A percentile compares a stretch with the other conserved stretches of the same genome.
Evolutionary conservation across 2,797 vertebrate genomes (phyloP).

Genomic region (Chaunax sp.): DNA sequence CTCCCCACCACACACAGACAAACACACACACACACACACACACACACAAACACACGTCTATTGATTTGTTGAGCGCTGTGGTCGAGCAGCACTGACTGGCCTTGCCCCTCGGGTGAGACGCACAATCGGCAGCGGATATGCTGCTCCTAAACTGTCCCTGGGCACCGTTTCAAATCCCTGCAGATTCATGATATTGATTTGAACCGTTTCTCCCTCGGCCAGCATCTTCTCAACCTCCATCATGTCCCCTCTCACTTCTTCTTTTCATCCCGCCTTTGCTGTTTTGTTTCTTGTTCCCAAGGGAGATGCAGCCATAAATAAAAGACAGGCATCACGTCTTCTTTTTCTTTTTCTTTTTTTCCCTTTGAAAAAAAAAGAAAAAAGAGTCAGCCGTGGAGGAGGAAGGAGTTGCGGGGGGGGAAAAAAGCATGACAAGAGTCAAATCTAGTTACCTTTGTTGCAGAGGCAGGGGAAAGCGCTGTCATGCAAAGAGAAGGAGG

Average conservation of each 20-base stretch:
- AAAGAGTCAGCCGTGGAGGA: neutral
- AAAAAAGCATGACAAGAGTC: constrained; percentile 59
- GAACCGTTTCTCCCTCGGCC: constrained; percentile 57
- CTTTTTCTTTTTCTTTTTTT: neutral
- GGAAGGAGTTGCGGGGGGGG: constrained; percentile 1
- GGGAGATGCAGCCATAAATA: constrained; percentile 72
- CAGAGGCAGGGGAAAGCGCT: constrained; percentile 29
- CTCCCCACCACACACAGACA: constrained; percentile 4
- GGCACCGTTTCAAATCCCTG: constrained; percentile 73
- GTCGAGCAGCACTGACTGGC: constrained; percentile 61
- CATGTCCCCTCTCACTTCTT: constrained; percentile 60
- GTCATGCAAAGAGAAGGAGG: constrained; percentile 43
- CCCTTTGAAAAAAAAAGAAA: neutral
- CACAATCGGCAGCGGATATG: constrained; percentile 72
- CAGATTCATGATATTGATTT: constrained; percentile 77
- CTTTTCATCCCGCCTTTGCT: constrained; percentile 60
- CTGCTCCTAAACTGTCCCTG: constrained; percentile 72
- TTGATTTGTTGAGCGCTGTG: constrained; percentile 73
- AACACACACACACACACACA: constrained; percentile 19
- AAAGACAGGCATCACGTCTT: constrained; percentile 49
- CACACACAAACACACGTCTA: constrained; percentile 44
- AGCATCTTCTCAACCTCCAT: constrained; percentile 60
- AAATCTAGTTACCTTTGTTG: constrained; percentile 55
- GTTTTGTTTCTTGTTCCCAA: constrained; percentile 64
- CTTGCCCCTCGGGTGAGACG: constrained; percentile 69